Evolutionary conservation across 2,797 vertebrate species (phyloP), one percentile per base, ranked within the genome.

Genomic region (Eptatretus atami): DNA sequence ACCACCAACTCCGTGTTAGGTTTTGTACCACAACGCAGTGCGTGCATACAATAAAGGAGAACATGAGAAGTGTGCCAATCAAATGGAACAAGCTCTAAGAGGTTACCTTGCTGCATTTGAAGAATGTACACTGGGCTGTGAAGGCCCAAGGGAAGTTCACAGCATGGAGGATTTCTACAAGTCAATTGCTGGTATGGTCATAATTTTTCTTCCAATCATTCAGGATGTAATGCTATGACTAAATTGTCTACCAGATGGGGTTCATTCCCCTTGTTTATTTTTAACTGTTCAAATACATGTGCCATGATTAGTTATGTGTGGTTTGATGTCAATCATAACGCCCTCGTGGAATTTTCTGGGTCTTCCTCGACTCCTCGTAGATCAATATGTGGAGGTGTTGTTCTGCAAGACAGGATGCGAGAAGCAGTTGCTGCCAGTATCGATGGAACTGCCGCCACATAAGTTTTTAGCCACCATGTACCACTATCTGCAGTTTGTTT

Each of bases 381-480:
- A 61, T 10, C 57, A 12, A 9, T 61, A 61, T 24, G n/a, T 12
- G 57, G 15, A 61, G 57, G 57, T 24, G 15, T 24, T 61, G 9
- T n/a, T 24, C 15, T 61, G 57, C 24, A 61, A 61, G 24, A 24
- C 24, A 24, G 12, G 57, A n/a, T 61, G 57, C 11, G 57, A 61
- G 57, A 24, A n/a, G 2, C 57, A 24, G 15, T 24, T 61, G 12
- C 15, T 61, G 57, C 57, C 57, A n/a, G 9, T 61, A 24, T 61
- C 57, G 10, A 10, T n/a, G n/a, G 57, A 25, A 9, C n/a, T n/a
- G 57, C 57, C 57, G 2, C 57, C n/a, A 25, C n/a, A n/a, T 25
- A 61, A 61, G 57, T 61, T 61, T 24, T n/a, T 61, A 24, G 57
- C 57, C 57, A 61, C 57, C 57, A 61, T 61, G 57, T 61, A 61